A percentile compares a stretch with the other conserved stretches of the same genome.
Evolutionary conservation across 2,797 vertebrate genomes (phyloP).

Genomic region (Valencia hispanica): DNA sequence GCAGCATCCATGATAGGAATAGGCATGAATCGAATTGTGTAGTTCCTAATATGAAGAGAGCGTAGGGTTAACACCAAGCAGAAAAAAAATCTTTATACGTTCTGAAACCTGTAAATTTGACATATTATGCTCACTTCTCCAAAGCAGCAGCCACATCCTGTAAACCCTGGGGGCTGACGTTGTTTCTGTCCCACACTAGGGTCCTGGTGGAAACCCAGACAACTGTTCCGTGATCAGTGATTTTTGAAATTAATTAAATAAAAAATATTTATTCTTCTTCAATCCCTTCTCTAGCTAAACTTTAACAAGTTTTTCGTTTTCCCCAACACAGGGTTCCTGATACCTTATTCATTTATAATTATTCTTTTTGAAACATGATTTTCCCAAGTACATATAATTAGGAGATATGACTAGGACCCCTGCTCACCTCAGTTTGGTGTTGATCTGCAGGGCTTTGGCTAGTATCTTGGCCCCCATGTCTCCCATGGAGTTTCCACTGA

Average conservation of each 20-base stretch:
- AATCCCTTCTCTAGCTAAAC: not conserved
- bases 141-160: slow-evolving; percentile 94
- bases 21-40: slow-evolving; percentile 96
- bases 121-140: slow-evolving; percentile 88
- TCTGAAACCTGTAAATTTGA: not conserved
- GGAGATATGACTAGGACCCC: no score
- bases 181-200: slow-evolving; percentile 95
- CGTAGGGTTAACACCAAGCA: not conserved
- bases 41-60: slow-evolving; percentile 83
- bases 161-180: slow-evolving; percentile 91
- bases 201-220: slow-evolving; percentile 79
- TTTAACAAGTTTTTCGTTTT: not conserved
- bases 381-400: not conserved
- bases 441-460: slow-evolving; percentile 97
- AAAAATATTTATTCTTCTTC: not conserved
- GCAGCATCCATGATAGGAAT: slow-evolving; percentile 95
- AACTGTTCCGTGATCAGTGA: not conserved
- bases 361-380: not conserved
- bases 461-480: slow-evolving; percentile 98
- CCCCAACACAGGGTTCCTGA: no score
- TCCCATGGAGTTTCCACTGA: slow-evolving; percentile 96
- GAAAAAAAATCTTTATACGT: no score
- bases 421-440: slow-evolving; percentile 93
- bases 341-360: no score
- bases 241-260: not conserved